Conservation (phyloP, 2,113 vertebrate genomes). For the Trochalopteron elliotii region DNA sequence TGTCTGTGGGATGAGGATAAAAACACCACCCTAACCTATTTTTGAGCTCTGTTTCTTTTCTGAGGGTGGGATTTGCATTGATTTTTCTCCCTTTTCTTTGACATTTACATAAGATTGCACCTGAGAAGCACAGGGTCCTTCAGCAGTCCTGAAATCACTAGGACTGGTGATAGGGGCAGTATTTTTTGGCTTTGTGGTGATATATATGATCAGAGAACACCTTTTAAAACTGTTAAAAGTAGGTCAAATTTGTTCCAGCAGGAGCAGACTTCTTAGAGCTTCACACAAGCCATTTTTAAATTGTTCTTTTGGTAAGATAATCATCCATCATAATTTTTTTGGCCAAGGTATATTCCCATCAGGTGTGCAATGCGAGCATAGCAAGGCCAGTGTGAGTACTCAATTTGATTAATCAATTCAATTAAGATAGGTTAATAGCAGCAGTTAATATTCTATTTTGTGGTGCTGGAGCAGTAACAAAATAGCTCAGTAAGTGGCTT, state of each 20-base stretch:
- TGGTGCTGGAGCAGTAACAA: not conserved
- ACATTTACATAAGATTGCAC: not conserved
- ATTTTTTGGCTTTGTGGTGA: not conserved
- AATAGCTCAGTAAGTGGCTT: not conserved
- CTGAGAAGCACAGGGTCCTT: not conserved
- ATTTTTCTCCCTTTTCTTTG: not conserved
- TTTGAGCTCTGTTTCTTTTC: not conserved
- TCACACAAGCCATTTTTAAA: not conserved
- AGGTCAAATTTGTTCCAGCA: not conserved
- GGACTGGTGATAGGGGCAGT: not conserved
- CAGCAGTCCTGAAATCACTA: not conserved
- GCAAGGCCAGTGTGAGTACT: not conserved
- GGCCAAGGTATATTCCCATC: not conserved
- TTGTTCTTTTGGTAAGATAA: not conserved
- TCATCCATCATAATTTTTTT: not conserved
- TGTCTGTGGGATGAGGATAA: not conserved
- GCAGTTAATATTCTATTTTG: not conserved
- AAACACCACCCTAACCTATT: not conserved
- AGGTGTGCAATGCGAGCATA: not conserved
- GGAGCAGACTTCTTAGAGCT: not conserved
- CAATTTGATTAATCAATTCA: not conserved
- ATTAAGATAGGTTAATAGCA: not conserved
- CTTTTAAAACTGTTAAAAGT: not conserved
- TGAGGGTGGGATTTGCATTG: not conserved
- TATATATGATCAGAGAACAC: not conserved